Percentiles rank a stretch among this genome's conserved stretches.
These are phyloP conservation scores for Dendronephthya gigantea DNA, from an alignment of 64 coral and sea anemone genomes.

Conservation along the genomic window DNA sequence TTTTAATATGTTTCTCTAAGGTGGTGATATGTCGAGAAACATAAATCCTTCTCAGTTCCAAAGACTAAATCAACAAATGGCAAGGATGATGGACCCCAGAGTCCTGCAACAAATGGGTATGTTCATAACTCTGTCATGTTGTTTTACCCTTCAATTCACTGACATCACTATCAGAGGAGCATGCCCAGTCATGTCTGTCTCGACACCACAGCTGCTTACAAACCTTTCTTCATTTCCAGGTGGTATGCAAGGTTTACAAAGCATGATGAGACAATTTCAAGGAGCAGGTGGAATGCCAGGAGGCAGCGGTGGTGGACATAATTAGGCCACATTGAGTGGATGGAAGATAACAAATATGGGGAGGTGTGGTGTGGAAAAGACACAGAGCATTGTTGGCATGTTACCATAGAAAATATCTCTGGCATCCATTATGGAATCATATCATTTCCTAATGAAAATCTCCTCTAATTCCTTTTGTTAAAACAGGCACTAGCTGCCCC, in stretches of 20 bases:
- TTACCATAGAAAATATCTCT: too few species aligned
- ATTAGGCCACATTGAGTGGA: neutral
- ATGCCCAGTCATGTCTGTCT: too few species aligned
- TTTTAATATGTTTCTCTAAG: slow-evolving; percentile 13
- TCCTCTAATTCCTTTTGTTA: too few species aligned
- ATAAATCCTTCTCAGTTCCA: slow-evolving; percentile 93
- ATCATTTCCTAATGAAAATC: too few species aligned
- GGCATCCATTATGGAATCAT: too few species aligned
- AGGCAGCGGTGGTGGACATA: neutral
- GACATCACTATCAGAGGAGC: too few species aligned
- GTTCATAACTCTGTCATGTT: neutral
- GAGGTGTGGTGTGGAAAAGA: too few species aligned
- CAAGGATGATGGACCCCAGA: slow-evolving; percentile 95
- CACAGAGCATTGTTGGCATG: too few species aligned
- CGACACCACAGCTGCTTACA: neutral
- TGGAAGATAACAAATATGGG: too few species aligned
- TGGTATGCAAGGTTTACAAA: slow-evolving; percentile 22
- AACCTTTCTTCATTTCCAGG: neutral
- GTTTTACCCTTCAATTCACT: neutral
- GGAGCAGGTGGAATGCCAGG: neutral
- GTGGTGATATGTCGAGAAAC: slow-evolving; percentile 97
- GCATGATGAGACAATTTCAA: slow-evolving; percentile 18
- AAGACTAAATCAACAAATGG: slow-evolving; percentile 99
- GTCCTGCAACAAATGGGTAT: slow-evolving; percentile 98
- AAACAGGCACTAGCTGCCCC: too few species aligned